A percentile compares a stretch with the other conserved stretches of the same genome.
These are phyloP conservation scores for Bucco capensis DNA, from an alignment of 2,113 vertebrate species.

Conservation along the genomic window DNA sequence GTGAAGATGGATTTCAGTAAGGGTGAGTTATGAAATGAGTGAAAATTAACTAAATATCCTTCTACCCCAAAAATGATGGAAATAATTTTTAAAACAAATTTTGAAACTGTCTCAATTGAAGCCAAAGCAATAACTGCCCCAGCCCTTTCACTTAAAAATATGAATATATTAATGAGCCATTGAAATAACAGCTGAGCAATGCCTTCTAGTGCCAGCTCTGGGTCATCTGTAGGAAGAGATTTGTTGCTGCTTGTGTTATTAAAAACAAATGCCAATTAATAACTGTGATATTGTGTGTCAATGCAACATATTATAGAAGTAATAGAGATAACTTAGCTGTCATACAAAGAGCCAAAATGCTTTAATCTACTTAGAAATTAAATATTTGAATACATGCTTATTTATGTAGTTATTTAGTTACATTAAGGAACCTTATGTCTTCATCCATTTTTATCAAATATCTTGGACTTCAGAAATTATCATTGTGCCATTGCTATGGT, in stretches of 20 bases:
- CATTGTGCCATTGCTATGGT: background rate
- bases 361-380: background rate
- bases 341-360: background rate
- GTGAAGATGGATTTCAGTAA: background rate
- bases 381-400: background rate
- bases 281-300: background rate
- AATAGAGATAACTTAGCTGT: background rate
- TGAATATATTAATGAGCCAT: background rate
- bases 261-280: background rate
- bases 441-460: background rate
- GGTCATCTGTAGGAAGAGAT: background rate
- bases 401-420: background rate
- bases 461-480: background rate
- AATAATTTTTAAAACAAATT: background rate
- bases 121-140: rapidly evolving
- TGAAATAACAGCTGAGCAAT: background rate
- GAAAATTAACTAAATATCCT: background rate
- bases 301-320: background rate
- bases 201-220: background rate
- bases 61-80: background rate
- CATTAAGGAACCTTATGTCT: background rate
- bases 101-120: background rate
- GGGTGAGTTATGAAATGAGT: background rate
- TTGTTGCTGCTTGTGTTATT: background rate
- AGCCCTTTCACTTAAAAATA: background rate